A percentile compares a stretch with the other conserved stretches of the same genome.
These are phyloP conservation scores for Rhagoletis zephyria DNA, from an alignment of 1,140 invertebrate species.

Conservation along the genomic window DNA sequence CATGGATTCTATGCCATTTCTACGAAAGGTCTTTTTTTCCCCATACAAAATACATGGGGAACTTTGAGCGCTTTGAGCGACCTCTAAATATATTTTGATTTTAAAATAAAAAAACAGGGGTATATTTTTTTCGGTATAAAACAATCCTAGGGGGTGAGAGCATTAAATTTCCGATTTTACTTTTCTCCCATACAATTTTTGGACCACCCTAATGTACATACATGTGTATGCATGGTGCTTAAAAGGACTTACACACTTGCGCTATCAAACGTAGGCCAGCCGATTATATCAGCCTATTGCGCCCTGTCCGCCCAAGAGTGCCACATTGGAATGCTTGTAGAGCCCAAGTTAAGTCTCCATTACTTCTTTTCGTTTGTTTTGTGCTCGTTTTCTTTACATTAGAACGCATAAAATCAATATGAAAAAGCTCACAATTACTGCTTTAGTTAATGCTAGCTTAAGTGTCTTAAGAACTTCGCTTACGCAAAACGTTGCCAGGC, in stretches of 20 bases:
- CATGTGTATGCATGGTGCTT: too few relatives aligned
- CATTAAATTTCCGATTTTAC: too few relatives aligned
- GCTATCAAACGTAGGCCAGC: neutral
- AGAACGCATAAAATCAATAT: neutral
- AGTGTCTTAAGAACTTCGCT: neutral
- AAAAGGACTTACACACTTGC: neutral
- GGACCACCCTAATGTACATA: too few relatives aligned
- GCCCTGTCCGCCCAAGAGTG: neutral
- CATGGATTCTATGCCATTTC: too few relatives aligned
- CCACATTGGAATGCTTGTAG: slow-evolving; percentile 8
- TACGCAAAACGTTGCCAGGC: neutral
- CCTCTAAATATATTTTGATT: too few relatives aligned
- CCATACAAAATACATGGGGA: too few relatives aligned
- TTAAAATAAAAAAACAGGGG: too few relatives aligned
- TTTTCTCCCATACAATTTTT: too few relatives aligned
- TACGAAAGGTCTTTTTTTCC: too few relatives aligned
- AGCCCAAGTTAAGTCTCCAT: slow-evolving; percentile 3
- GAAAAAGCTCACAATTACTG: slow-evolving; percentile 7
- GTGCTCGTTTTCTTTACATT: neutral
- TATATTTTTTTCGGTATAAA: too few relatives aligned
- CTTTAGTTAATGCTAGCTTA: slow-evolving; percentile 7
- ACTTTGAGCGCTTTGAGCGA: too few relatives aligned
- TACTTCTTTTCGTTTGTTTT: neutral
- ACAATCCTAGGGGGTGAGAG: too few relatives aligned
- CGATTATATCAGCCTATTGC: neutral